These are phyloP conservation scores for Pygoscelis antarcticus DNA, from an alignment of 2,113 vertebrate genomes.

Conservation along the genomic window DNA sequence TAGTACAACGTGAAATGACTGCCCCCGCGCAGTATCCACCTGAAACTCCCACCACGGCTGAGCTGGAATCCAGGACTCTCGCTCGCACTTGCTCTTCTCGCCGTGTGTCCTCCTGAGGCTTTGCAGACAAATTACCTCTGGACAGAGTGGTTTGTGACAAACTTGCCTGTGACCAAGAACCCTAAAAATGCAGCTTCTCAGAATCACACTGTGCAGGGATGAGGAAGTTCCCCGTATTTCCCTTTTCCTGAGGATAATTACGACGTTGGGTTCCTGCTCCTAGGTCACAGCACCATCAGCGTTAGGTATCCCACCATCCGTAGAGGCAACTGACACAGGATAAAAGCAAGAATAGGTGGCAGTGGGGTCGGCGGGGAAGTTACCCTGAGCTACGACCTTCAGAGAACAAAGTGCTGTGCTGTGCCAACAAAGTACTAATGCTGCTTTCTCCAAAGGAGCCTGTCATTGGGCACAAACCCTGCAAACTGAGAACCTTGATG, in stretches of 20 bases:
- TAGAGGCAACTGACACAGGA: rapidly evolving
- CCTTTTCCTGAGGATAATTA: background rate
- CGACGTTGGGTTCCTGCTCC: background rate
- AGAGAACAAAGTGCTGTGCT: background rate
- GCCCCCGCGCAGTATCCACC: background rate
- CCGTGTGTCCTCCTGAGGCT: background rate
- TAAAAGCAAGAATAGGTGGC: background rate
- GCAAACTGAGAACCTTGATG: background rate
- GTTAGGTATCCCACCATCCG: background rate
- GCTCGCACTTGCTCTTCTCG: background rate
- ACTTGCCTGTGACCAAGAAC: background rate
- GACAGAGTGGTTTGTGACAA: background rate
- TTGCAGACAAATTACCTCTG: background rate
- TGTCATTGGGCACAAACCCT: background rate
- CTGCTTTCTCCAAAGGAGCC: background rate
- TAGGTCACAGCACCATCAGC: background rate
- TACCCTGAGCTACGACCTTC: background rate
- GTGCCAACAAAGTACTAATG: too few relatives aligned
- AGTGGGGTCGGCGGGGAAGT: too few relatives aligned
- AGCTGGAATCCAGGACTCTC: background rate
- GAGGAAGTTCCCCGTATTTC: background rate
- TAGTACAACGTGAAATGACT: background rate
- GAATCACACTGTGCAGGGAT: background rate
- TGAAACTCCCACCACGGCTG: background rate
- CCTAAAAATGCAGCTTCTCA: background rate